Percentiles rank a stretch among this genome's conserved stretches.
These are phyloP conservation scores for Gasterosteus aculeatus DNA, from an alignment of 2,113 vertebrate species.

Conservation along the genomic window DNA sequence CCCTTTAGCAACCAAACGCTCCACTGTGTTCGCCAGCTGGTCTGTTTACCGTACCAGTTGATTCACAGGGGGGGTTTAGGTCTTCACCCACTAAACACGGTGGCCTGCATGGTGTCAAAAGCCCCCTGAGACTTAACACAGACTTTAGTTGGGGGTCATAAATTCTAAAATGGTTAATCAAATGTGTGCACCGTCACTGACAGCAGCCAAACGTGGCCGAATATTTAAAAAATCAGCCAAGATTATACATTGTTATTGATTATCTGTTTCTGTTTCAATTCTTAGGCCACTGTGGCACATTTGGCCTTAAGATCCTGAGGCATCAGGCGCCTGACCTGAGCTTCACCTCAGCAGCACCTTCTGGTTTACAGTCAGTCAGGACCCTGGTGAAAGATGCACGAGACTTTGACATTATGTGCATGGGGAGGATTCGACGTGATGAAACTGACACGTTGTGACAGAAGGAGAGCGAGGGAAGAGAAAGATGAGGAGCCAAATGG, in stretches of 20 bases:
- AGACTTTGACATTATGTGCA: background rate
- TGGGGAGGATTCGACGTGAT: conserved; percentile 32
- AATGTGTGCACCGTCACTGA: background rate
- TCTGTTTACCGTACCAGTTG: background rate
- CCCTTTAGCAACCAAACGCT: background rate
- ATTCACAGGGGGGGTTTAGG: background rate
- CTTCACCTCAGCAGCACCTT: conserved; percentile 11
- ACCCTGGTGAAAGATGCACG: background rate
- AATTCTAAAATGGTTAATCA: background rate
- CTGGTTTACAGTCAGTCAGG: background rate
- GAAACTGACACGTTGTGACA: background rate
- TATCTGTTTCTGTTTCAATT: conserved; percentile 32
- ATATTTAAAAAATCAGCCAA: background rate
- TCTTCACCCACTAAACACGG: background rate
- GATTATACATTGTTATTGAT: background rate
- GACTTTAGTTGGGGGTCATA: background rate
- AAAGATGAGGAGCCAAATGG: background rate
- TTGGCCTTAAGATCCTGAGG: conserved; percentile 27
- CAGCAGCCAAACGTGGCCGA: background rate
- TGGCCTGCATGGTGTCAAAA: background rate
- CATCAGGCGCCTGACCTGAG: conserved; percentile 31
- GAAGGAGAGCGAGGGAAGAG: background rate
- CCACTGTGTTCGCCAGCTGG: background rate
- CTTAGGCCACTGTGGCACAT: conserved; percentile 62
- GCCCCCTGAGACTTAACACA: background rate